Evolutionary conservation across 2,113 vertebrate genomes (phyloP), one percentile per base, ranked within the genome.

Genomic region (Brachyhypopomus gauderio): DNA sequence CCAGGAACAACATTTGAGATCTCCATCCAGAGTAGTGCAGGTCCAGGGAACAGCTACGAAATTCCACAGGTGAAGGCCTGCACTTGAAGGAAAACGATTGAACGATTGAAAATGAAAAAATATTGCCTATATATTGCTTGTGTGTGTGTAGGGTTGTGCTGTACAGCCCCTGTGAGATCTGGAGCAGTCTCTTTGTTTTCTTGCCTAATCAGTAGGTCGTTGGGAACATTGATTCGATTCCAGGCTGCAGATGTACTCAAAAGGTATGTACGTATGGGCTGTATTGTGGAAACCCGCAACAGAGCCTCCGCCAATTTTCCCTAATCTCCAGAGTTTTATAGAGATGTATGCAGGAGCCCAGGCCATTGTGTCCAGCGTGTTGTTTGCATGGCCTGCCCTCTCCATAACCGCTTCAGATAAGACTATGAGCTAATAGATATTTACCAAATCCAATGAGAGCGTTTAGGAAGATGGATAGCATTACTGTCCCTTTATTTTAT

Each of bases 171-270:
- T 59, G 70, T 58, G 77, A 84, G 63, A 79, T 86, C 82, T 80
- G 72, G 69, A 77, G 83, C 80, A 87, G 67, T 45, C 22, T 38
- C 9, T 6, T 41, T 41, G 30, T 30, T 77, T 52, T 71, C 19
- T 41, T 78, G 69, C 60, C 78, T 83, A 83, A 86, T 86, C 85
- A 78, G 72, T 87, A 77, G 83, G 75, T 85, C 78, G 85, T 80
- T 80, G 80, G 66, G 58, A 77, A 75, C 77, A 84, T 83, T 75
- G 83, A 83, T 87, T 87, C 78, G 11, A 83, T 87, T 85, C 78
- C 20, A 75, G 60, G 19, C 62, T 59, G 81, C 69, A 83, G 67
- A 83, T 84, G 80, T 79, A 83, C 83, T 87, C 34, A 63, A 77
- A 83, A 83, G 41, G 45, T 52, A 52, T 52, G 45, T 52, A 52